Percentiles rank a stretch among this genome's conserved stretches.
phyloP scores from a whole-genome alignment of 2,113 vertebrate genomes.

The Theropithecus gelada region DNA sequence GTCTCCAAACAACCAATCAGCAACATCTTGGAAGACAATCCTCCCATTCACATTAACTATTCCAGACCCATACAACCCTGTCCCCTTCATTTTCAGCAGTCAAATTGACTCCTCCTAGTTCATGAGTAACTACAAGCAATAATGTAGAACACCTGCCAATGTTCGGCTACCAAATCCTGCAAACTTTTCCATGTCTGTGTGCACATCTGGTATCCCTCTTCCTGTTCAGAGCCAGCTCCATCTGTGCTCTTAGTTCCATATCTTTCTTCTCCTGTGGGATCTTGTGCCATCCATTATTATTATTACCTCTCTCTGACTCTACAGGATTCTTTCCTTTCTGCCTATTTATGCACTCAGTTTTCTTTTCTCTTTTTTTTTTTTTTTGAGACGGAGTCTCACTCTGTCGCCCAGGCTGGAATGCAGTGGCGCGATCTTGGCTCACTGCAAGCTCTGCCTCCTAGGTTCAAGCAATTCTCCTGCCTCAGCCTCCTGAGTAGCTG shows the following conservation, averaged over 20 bases:
- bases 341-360: background rate
- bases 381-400: too few species aligned
- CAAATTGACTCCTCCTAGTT: background rate
- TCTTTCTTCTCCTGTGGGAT: background rate
- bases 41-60: background rate
- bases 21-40: background rate
- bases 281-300: background rate
- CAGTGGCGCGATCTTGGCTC: too few species aligned
- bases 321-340: background rate
- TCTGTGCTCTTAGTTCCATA: background rate
- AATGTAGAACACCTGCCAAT: background rate
- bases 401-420: too few species aligned
- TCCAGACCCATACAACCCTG: background rate
- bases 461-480: too few species aligned
- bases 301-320: background rate
- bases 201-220: background rate
- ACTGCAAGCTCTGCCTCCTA: too few species aligned
- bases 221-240: background rate
- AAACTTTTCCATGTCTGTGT: background rate
- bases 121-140: constrained; percentile 19
- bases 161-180: background rate
- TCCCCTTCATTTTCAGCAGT: background rate
- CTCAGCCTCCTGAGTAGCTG: too few species aligned
- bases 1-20: background rate
- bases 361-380: background rate